A percentile compares a stretch with the other conserved stretches of the same genome.
These are phyloP conservation scores for Rallus crepitans DNA, from an alignment of 2,797 vertebrate species.

Conservation along the genomic window DNA sequence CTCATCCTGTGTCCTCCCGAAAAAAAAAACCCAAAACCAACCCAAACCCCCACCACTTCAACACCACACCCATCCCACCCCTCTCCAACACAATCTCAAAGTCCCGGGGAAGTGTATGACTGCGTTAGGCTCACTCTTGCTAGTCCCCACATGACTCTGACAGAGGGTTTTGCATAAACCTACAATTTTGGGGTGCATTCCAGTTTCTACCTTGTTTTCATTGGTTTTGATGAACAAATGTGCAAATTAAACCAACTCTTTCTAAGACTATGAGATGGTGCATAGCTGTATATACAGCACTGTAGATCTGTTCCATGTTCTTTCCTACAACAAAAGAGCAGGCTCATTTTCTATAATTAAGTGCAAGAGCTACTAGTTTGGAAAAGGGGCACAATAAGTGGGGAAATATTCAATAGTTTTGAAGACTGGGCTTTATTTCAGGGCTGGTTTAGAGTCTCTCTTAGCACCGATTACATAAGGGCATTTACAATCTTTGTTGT, in stretches of 20 bases:
- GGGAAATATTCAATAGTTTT: neutral
- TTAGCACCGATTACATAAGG: neutral
- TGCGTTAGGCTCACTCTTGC: neutral
- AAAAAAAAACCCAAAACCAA: neutral
- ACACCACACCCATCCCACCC: neutral
- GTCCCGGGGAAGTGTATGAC: neutral
- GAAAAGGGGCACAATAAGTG: accelerated
- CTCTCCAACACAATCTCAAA: neutral
- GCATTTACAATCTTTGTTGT: neutral
- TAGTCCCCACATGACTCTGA: neutral
- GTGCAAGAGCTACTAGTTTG: neutral
- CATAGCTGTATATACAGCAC: neutral
- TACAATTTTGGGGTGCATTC: neutral
- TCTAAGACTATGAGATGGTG: neutral
- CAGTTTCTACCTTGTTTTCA: neutral
- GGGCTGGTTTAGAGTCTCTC: neutral
- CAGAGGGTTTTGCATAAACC: neutral
- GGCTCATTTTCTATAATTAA: neutral
- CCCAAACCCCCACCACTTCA: neutral
- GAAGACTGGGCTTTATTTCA: neutral
- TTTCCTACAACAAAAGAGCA: neutral
- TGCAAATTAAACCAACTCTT: neutral
- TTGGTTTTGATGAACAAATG: neutral
- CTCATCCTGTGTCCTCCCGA: neutral
- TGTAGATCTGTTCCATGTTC: neutral